Conservation (phyloP, 2,888 invertebrate species). For the Lissocephala sabroskyi region DNA sequence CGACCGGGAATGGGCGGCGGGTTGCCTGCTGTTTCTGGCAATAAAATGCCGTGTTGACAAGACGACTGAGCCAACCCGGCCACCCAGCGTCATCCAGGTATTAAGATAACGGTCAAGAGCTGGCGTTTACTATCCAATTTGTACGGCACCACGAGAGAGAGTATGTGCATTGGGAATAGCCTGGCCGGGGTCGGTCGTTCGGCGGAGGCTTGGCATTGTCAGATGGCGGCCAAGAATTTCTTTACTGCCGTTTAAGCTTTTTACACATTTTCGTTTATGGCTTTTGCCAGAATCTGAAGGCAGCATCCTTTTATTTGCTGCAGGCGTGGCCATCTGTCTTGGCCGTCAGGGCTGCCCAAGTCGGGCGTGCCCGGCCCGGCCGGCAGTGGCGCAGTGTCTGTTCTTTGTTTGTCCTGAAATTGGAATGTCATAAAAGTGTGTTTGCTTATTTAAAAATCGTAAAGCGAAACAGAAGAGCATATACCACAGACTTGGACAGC, state of each 20-base stretch:
- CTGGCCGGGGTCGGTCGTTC: too few relatives aligned
- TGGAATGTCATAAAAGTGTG: conserved; percentile 60
- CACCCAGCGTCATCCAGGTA: not conserved
- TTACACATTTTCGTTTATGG: conserved; percentile 56
- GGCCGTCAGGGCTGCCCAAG: conserved; percentile 14
- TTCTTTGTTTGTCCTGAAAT: conserved; percentile 41
- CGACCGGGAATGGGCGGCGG: too few relatives aligned
- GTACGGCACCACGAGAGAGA: not conserved
- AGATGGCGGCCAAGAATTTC: conserved; percentile 7
- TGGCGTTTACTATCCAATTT: conserved; percentile 9
- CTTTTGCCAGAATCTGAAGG: conserved; percentile 32
- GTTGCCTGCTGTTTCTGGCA: not conserved
- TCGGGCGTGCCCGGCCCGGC: conserved; percentile 22
- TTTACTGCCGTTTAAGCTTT: conserved; percentile 53
- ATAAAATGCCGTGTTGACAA: conserved; percentile 3
- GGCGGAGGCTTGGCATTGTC: not conserved
- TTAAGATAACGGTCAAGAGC: conserved; percentile 15
- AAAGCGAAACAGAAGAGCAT: conserved; percentile 22
- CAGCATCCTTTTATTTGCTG: conserved; percentile 19
- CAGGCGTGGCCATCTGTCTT: conserved; percentile 17
- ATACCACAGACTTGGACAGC: conserved; percentile 20
- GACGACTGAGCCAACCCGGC: not conserved
- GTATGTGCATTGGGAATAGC: too few relatives aligned
- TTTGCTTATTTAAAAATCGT: conserved; percentile 58
- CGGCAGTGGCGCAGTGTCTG: not conserved